Evolutionary conservation across 2,113 vertebrate species (phyloP), one percentile per base, ranked within the genome.

Genomic region (Muscicapa adusta): DNA sequence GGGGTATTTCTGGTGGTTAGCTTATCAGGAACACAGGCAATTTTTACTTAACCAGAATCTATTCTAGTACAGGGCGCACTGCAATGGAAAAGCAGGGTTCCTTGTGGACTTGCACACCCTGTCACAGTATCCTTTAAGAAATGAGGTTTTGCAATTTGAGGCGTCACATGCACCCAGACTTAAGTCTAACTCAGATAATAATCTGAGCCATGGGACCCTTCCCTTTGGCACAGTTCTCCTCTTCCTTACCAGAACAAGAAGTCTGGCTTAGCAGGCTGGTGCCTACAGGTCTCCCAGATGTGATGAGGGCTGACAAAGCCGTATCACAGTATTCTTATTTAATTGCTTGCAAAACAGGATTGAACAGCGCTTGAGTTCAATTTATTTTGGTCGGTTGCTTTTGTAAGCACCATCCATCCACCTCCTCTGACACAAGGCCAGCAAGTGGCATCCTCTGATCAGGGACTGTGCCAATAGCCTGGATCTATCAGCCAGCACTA

Each of bases 311-410:
- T 82, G 87, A 85, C 47, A 85, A 80, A 85, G 82, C 43, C 8
- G 0, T 63, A 86, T 82, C 47, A 36, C 79, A 12, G 6, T 16
- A 80, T 50, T 73, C 78, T 82, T 67, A 80, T 85, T 89, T 89
- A 95, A 88, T 91, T 88, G 63, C 87, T 91, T 76, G 87, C 61
- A 83, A 90, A 96, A 88, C 90, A 94, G 79, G 78, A 90, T 45
- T 91, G 85, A 90, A 83, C 85, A 77, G 56, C 76, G 48, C 47
- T 43, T 18, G 45, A 88, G 87, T 63, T 91, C 56, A 60, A 71
- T 85, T 82, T 66, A 8, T 82, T 96, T 78, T 42, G 74, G 71
- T 80, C 61, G 40, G 6, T 24, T n/a, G 45, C 75, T 95, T 66
- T 76, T 62, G 20, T 62, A 88, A 89, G 54, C 36, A 61, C 48